Conservation (phyloP, 2,888 invertebrate genomes). For the Folsomia candida region DNA sequence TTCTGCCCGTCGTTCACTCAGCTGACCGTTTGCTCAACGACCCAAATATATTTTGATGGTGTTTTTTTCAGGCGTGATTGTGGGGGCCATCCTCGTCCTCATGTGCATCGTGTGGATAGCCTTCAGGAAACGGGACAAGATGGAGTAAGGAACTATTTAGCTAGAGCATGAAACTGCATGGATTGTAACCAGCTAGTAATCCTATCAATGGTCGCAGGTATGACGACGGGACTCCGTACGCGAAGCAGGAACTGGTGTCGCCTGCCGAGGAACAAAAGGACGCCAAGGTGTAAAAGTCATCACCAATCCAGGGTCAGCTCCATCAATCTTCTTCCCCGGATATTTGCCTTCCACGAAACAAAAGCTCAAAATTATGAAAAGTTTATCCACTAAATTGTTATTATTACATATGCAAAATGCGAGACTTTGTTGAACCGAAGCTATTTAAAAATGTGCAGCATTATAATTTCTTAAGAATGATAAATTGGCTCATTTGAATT, state of each 20-base stretch:
- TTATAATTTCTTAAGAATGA: too few species aligned
- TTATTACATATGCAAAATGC: too few species aligned
- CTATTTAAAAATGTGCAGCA: too few species aligned
- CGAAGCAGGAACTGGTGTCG: conserved; percentile 20
- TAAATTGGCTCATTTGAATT: too few species aligned
- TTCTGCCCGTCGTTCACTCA: too few species aligned
- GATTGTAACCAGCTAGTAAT: background rate
- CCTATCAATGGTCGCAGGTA: conserved; percentile 15
- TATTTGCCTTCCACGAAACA: too few species aligned
- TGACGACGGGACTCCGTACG: conserved; percentile 31
- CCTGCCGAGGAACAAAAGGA: background rate
- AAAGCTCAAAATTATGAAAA: too few species aligned
- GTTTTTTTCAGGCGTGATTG: background rate
- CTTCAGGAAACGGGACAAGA: background rate
- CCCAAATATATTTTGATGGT: too few species aligned
- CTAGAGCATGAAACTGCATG: background rate
- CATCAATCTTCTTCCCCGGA: background rate
- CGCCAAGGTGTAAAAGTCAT: background rate
- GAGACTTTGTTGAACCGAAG: too few species aligned
- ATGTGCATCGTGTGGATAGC: background rate
- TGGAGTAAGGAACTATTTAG: background rate
- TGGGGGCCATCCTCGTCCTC: conserved; percentile 3
- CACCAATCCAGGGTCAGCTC: background rate
- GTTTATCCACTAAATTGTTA: too few species aligned
- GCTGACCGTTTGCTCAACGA: too few species aligned